Evolutionary conservation across 1,140 invertebrate genomes (phyloP).

Genomic region (Daktulosphaira vitifoliae): DNA sequence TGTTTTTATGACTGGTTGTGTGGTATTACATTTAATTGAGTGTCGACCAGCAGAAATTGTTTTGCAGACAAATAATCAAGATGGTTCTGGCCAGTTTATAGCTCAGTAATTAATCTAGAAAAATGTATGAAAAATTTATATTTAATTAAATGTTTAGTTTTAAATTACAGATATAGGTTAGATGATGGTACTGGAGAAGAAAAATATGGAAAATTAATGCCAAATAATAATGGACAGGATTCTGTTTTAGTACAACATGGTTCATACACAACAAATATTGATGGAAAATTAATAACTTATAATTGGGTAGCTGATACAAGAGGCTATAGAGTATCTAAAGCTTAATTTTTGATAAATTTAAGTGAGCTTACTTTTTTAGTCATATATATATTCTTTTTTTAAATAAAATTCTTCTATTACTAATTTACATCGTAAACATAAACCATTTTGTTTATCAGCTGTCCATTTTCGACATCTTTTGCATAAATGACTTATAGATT

Average conservation of each 20-base stretch:
- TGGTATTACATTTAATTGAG: constrained; percentile 1
- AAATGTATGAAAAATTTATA: neutral
- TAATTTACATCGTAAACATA: constrained; percentile 21
- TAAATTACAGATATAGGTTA: constrained; percentile 3
- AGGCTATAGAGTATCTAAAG: constrained; percentile 26
- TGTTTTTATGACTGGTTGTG: constrained; percentile 13
- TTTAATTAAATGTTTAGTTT: neutral
- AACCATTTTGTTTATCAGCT: neutral
- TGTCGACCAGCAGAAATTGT: constrained; percentile 12
- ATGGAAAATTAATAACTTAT: constrained; percentile 9
- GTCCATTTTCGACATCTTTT: constrained; percentile 17
- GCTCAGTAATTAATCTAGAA: neutral
- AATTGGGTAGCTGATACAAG: constrained; percentile 30
- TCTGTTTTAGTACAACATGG: constrained; percentile 15
- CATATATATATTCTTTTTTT: neutral
- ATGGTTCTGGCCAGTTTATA: constrained; percentile 23
- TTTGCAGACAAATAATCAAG: constrained; percentile 18
- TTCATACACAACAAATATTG: constrained; percentile 31
- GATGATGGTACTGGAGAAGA: constrained; percentile 27
- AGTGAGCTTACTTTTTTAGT: no score
- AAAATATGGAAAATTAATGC: constrained; percentile 9
- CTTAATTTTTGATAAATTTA: neutral
- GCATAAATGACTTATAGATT: neutral
- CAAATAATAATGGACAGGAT: constrained; percentile 10
- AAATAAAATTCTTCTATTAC: constrained; percentile 3